Conservation (phyloP, 1,140 invertebrate genomes). For the Dryas iulia region DNA sequence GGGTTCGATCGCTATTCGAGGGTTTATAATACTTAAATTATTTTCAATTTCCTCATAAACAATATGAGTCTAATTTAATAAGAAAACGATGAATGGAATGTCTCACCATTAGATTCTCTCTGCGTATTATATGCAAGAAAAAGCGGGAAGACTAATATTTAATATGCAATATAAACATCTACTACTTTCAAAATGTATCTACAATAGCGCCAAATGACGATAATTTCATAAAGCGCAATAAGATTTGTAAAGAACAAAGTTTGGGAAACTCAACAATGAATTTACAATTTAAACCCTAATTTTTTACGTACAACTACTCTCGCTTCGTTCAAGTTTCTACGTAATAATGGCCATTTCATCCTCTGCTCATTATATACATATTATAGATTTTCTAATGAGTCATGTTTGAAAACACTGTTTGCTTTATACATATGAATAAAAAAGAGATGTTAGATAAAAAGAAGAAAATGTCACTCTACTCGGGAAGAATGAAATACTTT, state of each 20-base stretch:
- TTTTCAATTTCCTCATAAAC: too few relatives aligned
- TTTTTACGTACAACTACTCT: not conserved
- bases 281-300: not conserved
- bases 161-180: not conserved
- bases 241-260: not conserved
- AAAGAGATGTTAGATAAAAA: not conserved
- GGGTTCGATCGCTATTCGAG: too few relatives aligned
- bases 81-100: too few relatives aligned
- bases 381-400: not conserved
- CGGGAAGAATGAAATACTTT: too few relatives aligned
- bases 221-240: not conserved
- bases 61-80: too few relatives aligned
- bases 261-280: not conserved
- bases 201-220: not conserved
- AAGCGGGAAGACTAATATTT: too few relatives aligned
- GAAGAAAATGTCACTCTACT: not conserved
- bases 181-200: not conserved
- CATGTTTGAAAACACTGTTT: not conserved
- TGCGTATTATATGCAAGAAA: too few relatives aligned
- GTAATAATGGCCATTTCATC: conserved; percentile 1
- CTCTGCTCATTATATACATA: not conserved
- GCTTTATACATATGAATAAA: not conserved
- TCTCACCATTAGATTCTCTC: too few relatives aligned
- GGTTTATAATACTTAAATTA: too few relatives aligned
- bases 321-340: not conserved